Conservation (phyloP, 2,113 vertebrate genomes). For the Capra hircus region DNA sequence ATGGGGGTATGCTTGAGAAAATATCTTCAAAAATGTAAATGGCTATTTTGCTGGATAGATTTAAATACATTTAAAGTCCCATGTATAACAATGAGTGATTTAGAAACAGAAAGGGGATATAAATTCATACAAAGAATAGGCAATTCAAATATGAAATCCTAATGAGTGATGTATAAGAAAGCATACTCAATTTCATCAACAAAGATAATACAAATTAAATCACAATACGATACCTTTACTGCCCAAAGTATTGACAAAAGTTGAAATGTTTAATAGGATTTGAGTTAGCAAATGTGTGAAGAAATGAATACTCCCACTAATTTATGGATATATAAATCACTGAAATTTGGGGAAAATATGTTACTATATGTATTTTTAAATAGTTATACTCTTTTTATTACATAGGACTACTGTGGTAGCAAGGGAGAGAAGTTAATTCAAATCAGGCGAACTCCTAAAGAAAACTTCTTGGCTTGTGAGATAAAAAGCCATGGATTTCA, state of each 20-base stretch:
- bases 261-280: background rate
- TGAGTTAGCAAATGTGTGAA: background rate
- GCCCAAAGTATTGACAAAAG: background rate
- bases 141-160: background rate
- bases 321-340: background rate
- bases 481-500: background rate
- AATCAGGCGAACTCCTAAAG: background rate
- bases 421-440: background rate
- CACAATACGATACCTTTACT: background rate
- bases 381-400: background rate
- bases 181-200: background rate
- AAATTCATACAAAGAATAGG: background rate
- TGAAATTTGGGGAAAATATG: background rate
- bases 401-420: background rate
- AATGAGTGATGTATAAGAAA: background rate
- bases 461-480: background rate
- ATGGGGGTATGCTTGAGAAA: background rate
- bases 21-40: background rate
- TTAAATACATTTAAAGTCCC: background rate
- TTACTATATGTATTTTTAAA: background rate
- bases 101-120: background rate
- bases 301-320: background rate
- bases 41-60: background rate
- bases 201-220: background rate
- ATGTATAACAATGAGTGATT: background rate